Evolutionary conservation across 2,888 invertebrate genomes (phyloP), one percentile per base, ranked within the genome.

Genomic region (Cryptocheilus praepositus): DNA sequence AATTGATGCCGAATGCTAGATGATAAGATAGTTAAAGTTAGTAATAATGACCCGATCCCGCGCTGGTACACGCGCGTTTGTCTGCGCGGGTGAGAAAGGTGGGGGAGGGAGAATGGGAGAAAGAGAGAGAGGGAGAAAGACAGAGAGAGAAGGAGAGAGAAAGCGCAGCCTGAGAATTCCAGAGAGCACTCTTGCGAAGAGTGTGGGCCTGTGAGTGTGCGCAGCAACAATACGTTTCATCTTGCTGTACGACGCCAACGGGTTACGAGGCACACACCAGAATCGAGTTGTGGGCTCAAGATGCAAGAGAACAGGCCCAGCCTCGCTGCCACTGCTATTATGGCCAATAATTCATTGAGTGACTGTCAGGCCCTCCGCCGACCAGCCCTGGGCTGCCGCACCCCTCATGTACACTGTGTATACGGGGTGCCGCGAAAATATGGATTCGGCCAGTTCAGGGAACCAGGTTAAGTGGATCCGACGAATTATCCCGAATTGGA

Each of bases 311-410:
- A 69, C 67, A 73, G 81, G 75, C 81, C 81, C 83, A 79, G 80
- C 82, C 83, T 77, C 79, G 78, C 74, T 76, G 83, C 87, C 88
- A 88, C 88, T 87, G 88, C 88, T 88, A 88, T 88, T 88, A 88
- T 88, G 88, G 88, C 85, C 88, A 88, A 88, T 88, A 88, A 88
- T 87, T 88, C 88, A 88, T 88, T 86, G 88, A 87, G 88, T 85
- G 86, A 87, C 86, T 86, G 88, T 85, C 85, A 86, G 83, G 82
- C 83, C 81, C 83, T 84, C 80, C 82, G 80, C 77, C 82, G 81
- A 80, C 80, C 83, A 80, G 75, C 80, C 75, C 82, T 70, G 72
- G 73, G 78, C 78, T 77, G 81, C 80, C 83, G 79, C 82, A 78
- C 82, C 77, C 79, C 73, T 78, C 80, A 70, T 76, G 74, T 77